Conservation (phyloP, 2,797 vertebrate species). For the Chaenodraco wilsoni region DNA sequence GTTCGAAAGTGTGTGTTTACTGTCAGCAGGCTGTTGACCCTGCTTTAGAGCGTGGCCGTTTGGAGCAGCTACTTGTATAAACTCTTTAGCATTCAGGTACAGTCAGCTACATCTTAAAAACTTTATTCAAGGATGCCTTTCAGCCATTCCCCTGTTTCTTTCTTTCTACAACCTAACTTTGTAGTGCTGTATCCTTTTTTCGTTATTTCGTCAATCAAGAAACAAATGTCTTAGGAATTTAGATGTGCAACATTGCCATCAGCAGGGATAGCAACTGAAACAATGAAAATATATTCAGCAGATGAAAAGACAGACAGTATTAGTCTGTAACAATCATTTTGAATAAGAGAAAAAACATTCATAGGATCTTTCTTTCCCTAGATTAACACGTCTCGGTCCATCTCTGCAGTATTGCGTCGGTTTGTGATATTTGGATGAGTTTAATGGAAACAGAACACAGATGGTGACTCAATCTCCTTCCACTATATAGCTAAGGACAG, state of each 20-base stretch:
- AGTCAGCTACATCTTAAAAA: neutral
- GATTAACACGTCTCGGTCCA: conserved; percentile 21
- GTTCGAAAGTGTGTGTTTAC: neutral
- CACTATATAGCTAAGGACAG: conserved; percentile 42
- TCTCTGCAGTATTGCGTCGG: conserved; percentile 24
- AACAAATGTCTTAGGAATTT: conserved; percentile 11
- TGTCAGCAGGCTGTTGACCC: neutral
- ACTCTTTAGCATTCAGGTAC: neutral
- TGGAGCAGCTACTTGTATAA: neutral
- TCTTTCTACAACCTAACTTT: neutral
- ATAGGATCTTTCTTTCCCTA: conserved; percentile 35
- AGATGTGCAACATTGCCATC: neutral
- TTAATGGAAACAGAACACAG: conserved; percentile 49
- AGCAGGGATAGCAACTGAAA: conserved; percentile 3
- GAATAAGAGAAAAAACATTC: conserved; percentile 19
- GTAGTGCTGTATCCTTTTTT: conserved; percentile 1
- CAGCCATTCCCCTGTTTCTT: neutral
- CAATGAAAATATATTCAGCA: conserved; percentile 6
- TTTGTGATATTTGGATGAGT: conserved; percentile 34
- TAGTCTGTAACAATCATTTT: conserved; percentile 10
- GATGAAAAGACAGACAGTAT: conserved; percentile 19
- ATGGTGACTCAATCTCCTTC: conserved; percentile 45
- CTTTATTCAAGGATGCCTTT: neutral
- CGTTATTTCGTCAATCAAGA: conserved; percentile 12
- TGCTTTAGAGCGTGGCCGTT: neutral